Evolutionary conservation across 2,797 vertebrate species (phyloP), one percentile per base, ranked within the genome.

Genomic region (Melanotaenia maccullochi): DNA sequence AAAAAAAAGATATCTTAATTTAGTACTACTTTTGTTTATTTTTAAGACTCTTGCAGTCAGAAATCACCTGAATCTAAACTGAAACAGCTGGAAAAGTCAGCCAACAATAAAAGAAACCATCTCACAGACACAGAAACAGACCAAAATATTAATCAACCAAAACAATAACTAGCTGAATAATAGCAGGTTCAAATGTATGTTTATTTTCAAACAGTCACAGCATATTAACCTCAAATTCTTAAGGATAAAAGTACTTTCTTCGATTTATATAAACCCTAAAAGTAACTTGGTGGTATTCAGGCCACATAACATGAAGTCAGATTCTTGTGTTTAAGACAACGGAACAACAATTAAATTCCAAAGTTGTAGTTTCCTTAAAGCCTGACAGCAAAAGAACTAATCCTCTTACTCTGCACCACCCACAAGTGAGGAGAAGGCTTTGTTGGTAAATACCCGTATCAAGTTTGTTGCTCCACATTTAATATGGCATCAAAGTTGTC

Each of bases 401-500:
- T 95, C 94, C 94, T 95, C 94, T 95, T 94, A 95, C 84, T 86
- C 65, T 79, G 65, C 88, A 77, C 81, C 72, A 71, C 66, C 81
- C 79, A 89, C 74, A 77, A 89, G 83, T 82, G 83, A 36, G 77
- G 71, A 67, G 5, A 24, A 68, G 78, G 89, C 90, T 93, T 94
- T 94, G 90, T 92, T 93, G 90, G 92, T 95, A 95, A 94, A 94
- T 92, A 94, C 84, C 91, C 90, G 77, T 91, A 89, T 94, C 93
- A 92, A 89, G 86, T 91, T 90, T 91, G 89, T 92, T 92, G 87
- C 87, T 54, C 84, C 86, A 76, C 65, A 75, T 94, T 85, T 90
- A 91, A 91, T 87, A 91, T 80, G 88, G 85, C 81, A 86, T 91
- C 89, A 91, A 92, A 93, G 86, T 89, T 89, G 85, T 90, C 83